Base-by-base conservation (phyloP, 2,113 vertebrate genomes). In the Odocoileus hemionus region DNA sequence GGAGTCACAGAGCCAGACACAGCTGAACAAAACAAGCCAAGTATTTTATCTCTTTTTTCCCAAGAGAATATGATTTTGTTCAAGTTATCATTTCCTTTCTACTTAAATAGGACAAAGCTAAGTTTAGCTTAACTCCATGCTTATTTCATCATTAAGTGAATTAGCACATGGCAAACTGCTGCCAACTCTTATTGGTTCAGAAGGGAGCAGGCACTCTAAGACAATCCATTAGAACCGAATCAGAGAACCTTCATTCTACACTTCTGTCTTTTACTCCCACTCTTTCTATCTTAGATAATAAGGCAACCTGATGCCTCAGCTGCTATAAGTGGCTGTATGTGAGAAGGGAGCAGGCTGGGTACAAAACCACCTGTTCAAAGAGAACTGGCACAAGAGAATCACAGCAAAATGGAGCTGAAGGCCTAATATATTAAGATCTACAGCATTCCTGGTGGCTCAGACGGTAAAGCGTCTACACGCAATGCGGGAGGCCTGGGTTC, bases 401-500 rank as follows among this genome's bases (percentile, higher is more conserved):
- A 92, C 14, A 60, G 39, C 43, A 25, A 45, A 84, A 45, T 19
- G 9, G 15, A 43, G 6, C 30, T n/a, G 10, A n/a, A 67, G 33
- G 0, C 25, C 39, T 36, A 23, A 21, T 16, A 1, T 14, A 36
- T 1, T 1, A 23, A 11, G 25, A 60, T 33, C 15, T 2, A 1
- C 3, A 57, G 39, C 6, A 1, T 50, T 11, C 47, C 47, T 50
- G 12, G 47, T 50, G 12, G 47, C 47, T 50, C 47, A 50, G 47
- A 47, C 2, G 47, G 47, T 47, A 47, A 47, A 47, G 47, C 47
- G 1, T 13, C 47, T 50, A 13, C 47, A 50, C 1, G 47, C 47
- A 50, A 50, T 50, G 47, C 12, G 47, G 47, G 47, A 50, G 47
- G 13, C 47, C 47, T 50, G 47, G 47, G 47, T 50, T 50, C 47